phyloP scores from a whole-genome alignment of 2,888 invertebrate genomes.

The Diarsia mendica region DNA sequence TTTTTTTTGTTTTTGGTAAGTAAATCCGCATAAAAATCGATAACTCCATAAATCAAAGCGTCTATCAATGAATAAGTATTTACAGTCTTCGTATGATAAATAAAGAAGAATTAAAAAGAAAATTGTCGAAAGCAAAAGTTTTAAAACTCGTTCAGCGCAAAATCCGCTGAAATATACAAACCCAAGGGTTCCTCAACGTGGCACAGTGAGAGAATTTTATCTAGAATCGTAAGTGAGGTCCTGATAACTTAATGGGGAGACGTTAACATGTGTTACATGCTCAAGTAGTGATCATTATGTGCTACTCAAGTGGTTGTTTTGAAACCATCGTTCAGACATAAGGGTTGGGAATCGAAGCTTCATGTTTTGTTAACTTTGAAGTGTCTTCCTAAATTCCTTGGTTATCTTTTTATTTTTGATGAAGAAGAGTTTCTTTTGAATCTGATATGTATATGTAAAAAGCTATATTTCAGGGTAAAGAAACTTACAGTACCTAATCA shows the following conservation, averaged over 20 bases:
- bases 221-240: constrained; percentile 62
- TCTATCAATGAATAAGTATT: neutral
- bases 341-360: constrained; percentile 61
- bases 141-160: constrained; percentile 36
- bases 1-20: neutral
- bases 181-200: constrained; percentile 32
- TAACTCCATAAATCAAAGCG: neutral
- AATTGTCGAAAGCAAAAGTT: neutral
- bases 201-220: constrained; percentile 60
- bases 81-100: neutral
- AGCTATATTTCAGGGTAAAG: neutral
- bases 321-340: constrained; percentile 41
- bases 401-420: constrained; percentile 7
- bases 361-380: constrained; percentile 51
- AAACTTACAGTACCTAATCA: too few species aligned
- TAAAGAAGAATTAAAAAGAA: neutral
- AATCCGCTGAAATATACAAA: constrained; percentile 44
- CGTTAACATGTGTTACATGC: constrained; percentile 65
- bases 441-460: neutral
- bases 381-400: constrained; percentile 43
- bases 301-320: constrained; percentile 67
- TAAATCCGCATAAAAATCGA: neutral
- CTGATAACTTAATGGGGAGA: constrained; percentile 63
- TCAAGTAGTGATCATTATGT: constrained; percentile 64
- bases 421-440: neutral